phyloP scores from a whole-genome alignment of 2,888 invertebrate genomes.

The Isotomurus palustris region DNA sequence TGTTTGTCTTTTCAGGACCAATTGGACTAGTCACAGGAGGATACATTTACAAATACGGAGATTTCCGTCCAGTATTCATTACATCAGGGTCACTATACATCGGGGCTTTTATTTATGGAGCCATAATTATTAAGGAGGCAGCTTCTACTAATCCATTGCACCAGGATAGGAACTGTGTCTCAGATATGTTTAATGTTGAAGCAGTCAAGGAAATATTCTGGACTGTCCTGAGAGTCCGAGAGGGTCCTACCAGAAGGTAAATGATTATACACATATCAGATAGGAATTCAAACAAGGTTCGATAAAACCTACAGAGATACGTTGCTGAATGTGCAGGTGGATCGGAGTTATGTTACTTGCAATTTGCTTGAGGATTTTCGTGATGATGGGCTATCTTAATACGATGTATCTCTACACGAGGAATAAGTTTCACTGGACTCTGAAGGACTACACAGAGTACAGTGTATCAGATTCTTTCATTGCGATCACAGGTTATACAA shows the following conservation, averaged over 20 bases:
- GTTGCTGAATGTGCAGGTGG: conserved; percentile 24
- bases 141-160: conserved; percentile 11
- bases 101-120: conserved; percentile 39
- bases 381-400: conserved; percentile 51
- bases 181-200: conserved; percentile 36
- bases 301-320: not conserved
- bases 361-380: conserved; percentile 35
- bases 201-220: conserved; percentile 58
- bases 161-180: conserved; percentile 9
- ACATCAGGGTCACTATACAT: conserved; percentile 52
- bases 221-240: conserved; percentile 57
- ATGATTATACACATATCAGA: not conserved
- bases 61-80: conserved; percentile 56
- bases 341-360: conserved; percentile 32
- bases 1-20: conserved; percentile 52
- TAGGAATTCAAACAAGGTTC: not conserved
- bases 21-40: conserved; percentile 60
- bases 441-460: conserved; percentile 47
- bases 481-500: not conserved
- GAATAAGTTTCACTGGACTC: conserved; percentile 63
- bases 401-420: conserved; percentile 62
- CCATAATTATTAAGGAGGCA: conserved; percentile 17
- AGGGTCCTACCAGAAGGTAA: conserved; percentile 48
- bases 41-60: conserved; percentile 46
- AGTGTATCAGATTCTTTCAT: conserved; percentile 30